Conservation (phyloP, 2,797 vertebrate genomes). For the Sylvia borin region DNA sequence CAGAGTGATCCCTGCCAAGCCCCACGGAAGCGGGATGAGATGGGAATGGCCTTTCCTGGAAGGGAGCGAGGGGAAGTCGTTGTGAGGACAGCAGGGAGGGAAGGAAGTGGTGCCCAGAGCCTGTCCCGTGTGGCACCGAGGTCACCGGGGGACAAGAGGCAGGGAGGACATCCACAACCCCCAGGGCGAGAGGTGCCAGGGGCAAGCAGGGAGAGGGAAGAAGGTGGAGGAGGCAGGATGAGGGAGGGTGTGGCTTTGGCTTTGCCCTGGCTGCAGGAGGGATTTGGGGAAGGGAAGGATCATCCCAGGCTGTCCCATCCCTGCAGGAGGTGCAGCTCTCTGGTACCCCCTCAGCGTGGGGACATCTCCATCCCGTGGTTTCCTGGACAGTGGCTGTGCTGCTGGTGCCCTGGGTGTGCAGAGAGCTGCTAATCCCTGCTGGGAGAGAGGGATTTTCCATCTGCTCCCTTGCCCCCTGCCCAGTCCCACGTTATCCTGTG, state of each 20-base stretch:
- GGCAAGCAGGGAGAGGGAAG: not conserved
- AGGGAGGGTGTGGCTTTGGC: not conserved
- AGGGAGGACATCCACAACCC: not conserved
- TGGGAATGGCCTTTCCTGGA: not conserved
- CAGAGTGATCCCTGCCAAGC: not conserved
- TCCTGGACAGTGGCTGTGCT: not conserved
- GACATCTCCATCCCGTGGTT: not conserved
- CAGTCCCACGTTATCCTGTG: rapidly evolving
- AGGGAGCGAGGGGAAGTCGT: not conserved
- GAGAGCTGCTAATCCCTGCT: not conserved
- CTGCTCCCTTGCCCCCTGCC: not conserved
- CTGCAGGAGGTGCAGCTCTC: rapidly evolving
- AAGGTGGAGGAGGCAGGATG: not conserved
- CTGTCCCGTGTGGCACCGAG: not conserved
- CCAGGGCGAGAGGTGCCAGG: not conserved
- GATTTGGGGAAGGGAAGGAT: not conserved
- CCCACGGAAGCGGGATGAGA: not conserved
- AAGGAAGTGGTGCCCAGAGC: not conserved
- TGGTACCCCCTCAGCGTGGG: not conserved
- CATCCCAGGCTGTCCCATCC: not conserved
- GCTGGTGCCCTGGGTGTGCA: not conserved
- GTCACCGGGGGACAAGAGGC: not conserved
- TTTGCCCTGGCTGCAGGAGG: rapidly evolving
- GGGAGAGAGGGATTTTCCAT: not conserved
- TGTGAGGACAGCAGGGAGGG: not conserved